A percentile compares a stretch with the other conserved stretches of the same genome.
Conservation (phyloP, 1,140 invertebrate genomes). For the Drosophila baimaii region DNA sequence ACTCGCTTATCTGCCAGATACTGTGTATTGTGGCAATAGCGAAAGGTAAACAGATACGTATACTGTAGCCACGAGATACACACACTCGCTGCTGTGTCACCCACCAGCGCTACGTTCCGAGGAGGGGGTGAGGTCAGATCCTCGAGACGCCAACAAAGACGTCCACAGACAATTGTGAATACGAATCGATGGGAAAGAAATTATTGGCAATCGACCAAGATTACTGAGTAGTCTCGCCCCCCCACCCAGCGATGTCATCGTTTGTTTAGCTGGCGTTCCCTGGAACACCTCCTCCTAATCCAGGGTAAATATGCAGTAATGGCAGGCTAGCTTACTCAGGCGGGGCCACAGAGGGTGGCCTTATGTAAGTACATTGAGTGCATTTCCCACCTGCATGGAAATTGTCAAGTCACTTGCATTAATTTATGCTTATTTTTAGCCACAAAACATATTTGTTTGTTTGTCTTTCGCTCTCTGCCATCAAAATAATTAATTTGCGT, state of each 20-base stretch:
- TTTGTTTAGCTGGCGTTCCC: constrained; percentile 26
- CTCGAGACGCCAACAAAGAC: constrained; percentile 28
- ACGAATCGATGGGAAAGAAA: constrained; percentile 65
- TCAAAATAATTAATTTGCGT: constrained; percentile 35
- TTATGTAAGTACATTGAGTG: constrained; percentile 34
- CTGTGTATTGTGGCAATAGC: constrained; percentile 16
- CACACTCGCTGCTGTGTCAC: constrained; percentile 33
- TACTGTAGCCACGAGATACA: constrained; percentile 5
- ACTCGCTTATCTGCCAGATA: constrained; percentile 30
- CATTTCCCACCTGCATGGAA: constrained; percentile 23
- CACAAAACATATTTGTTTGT: constrained; percentile 1
- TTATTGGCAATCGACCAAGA: constrained; percentile 71
- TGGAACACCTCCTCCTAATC: constrained; percentile 23
- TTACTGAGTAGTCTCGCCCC: constrained; percentile 18
- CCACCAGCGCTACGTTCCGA: neutral
- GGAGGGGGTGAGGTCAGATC: constrained; percentile 15
- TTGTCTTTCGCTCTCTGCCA: constrained; percentile 11
- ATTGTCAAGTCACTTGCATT: constrained; percentile 30
- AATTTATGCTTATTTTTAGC: constrained; percentile 33
- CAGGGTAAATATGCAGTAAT: constrained; percentile 23
- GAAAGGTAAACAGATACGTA: constrained; percentile 42
- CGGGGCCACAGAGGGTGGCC: neutral
- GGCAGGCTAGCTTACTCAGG: constrained; percentile 18
- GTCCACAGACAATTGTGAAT: constrained; percentile 45
- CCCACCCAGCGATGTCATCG: constrained; percentile 39